A percentile compares a stretch with the other conserved stretches of the same genome.
Evolutionary conservation across 64 coral and sea anemone species (phyloP).

Genomic region (Montipora efflorescens): DNA sequence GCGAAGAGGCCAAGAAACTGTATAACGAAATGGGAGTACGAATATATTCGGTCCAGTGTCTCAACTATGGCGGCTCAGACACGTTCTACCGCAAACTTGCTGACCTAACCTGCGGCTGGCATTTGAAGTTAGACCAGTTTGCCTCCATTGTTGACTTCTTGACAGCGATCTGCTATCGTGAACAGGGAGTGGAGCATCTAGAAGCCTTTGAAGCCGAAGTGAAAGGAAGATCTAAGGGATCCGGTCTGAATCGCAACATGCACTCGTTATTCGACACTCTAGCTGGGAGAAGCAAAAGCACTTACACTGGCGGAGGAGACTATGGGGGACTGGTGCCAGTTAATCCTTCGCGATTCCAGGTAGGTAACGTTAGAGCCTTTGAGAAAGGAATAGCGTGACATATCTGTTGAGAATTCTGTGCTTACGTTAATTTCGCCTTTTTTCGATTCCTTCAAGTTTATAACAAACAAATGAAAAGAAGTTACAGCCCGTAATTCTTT

Average conservation of each 20-base stretch:
- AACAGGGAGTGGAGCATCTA: constrained; percentile 84
- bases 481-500: too few species aligned
- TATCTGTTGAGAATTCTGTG: too few species aligned
- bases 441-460: too few species aligned
- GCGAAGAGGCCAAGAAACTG: constrained; percentile 87
- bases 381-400: too few species aligned
- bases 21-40: constrained; percentile 92
- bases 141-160: constrained; percentile 93
- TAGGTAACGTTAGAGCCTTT: background rate
- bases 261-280: constrained; percentile 96
- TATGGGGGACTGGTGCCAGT: constrained; percentile 65
- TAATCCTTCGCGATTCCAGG: constrained; percentile 88
- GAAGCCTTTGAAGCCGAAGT: constrained; percentile 93
- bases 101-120: constrained; percentile 91
- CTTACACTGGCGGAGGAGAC: constrained; percentile 22
- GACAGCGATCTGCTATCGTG: constrained; percentile 92
- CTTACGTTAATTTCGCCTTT: too few species aligned
- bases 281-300: constrained; percentile 70
- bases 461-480: too few species aligned
- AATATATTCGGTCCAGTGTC: constrained; percentile 90
- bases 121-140: constrained; percentile 98
- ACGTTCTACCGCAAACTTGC: constrained; percentile 90
- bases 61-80: constrained; percentile 63
- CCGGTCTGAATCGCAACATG: constrained; percentile 88
- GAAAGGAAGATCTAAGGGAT: constrained; percentile 54